Conservation (phyloP, 2,113 vertebrate genomes). For the Corythornis cristatus region DNA sequence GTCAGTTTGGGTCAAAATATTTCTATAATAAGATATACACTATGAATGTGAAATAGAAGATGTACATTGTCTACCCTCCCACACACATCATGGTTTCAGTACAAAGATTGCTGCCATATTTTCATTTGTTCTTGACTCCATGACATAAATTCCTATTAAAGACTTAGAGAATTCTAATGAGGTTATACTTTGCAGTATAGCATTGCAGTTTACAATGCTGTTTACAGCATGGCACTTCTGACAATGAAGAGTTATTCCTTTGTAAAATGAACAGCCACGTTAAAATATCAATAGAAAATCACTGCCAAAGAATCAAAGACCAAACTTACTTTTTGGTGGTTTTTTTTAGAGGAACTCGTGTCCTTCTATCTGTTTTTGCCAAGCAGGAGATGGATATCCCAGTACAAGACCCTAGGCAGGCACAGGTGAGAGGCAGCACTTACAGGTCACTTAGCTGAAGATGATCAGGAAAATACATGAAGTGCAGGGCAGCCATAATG, state of each 20-base stretch:
- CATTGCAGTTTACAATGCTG: background rate
- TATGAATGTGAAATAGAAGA: background rate
- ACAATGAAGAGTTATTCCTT: background rate
- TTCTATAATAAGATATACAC: background rate
- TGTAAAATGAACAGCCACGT: background rate
- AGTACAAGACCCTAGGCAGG: background rate
- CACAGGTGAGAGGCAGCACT: background rate
- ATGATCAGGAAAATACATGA: background rate
- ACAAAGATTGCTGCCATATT: background rate
- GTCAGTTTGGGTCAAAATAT: background rate
- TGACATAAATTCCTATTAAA: background rate
- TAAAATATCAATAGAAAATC: background rate
- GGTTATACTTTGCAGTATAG: background rate
- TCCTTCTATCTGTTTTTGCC: background rate
- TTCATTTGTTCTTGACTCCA: background rate
- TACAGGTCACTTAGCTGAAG: background rate
- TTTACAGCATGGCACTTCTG: background rate
- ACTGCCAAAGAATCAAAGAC: background rate
- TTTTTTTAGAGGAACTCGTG: background rate
- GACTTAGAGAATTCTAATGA: background rate
- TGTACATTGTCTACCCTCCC: background rate
- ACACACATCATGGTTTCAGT: background rate
- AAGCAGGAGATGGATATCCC: background rate
- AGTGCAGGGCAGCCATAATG: background rate
- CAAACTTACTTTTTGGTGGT: background rate